Percentiles rank a stretch among this genome's conserved stretches.
Conservation (phyloP, 2,113 vertebrate species). For the Mesoclemmys tuberculata region DNA sequence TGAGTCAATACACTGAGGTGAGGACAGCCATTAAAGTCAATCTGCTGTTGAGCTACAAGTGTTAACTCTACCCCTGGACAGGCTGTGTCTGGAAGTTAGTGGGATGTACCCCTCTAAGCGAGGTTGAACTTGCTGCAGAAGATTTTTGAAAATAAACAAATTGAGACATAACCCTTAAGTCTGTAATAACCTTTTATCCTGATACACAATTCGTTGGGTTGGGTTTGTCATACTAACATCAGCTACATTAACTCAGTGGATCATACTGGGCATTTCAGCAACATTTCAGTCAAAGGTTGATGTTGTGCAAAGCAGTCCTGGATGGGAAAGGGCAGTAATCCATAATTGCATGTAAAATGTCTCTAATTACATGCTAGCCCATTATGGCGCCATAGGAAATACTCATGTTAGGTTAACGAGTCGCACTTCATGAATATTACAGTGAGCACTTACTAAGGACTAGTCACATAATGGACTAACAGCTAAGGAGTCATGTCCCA, state of each 20-base stretch:
- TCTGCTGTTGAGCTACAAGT: neutral
- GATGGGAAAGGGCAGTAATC: neutral
- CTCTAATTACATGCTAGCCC: neutral
- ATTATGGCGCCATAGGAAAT: neutral
- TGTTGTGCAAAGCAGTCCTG: neutral
- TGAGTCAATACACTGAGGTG: neutral
- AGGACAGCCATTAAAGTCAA: neutral
- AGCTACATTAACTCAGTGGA: neutral
- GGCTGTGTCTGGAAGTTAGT: neutral
- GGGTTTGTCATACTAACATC: neutral
- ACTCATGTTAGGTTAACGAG: neutral
- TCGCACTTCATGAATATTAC: conserved; percentile 3
- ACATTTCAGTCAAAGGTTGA: neutral
- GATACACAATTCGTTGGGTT: neutral
- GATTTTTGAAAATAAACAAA: neutral
- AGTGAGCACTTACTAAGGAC: neutral
- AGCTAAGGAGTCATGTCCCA: neutral
- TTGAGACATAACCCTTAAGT: neutral
- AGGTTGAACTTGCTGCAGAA: neutral
- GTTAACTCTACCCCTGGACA: neutral
- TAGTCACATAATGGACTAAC: neutral
- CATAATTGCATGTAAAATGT: neutral
- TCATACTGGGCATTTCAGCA: neutral
- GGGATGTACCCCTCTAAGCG: neutral
- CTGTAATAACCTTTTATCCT: neutral